phyloP scores from a whole-genome alignment of 2,113 vertebrate genomes.

The Nibea coibor region DNA sequence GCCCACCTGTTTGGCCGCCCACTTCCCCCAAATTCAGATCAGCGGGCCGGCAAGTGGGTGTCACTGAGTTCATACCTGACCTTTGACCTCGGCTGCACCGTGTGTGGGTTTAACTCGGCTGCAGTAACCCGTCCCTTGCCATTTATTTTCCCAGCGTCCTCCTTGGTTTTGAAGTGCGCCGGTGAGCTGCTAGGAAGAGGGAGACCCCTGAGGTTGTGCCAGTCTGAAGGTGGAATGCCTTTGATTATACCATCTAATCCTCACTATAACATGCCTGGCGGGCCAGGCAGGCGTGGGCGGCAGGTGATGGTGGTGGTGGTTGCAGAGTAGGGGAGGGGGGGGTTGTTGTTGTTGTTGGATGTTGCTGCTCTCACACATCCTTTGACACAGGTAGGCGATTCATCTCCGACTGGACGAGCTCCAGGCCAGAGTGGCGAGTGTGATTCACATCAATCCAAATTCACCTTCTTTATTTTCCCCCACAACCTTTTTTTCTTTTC shows the following conservation, averaged over 20 bases:
- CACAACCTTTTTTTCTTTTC: slow-evolving; percentile 54
- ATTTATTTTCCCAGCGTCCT: slow-evolving; percentile 29
- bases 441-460: slow-evolving; percentile 76
- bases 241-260: slow-evolving; percentile 70
- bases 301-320: slow-evolving; percentile 32
- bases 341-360: slow-evolving; percentile 55
- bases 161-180: slow-evolving; percentile 28
- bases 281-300: slow-evolving; percentile 61
- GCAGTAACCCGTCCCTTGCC: neutral
- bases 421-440: slow-evolving; percentile 57
- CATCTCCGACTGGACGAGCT: slow-evolving; percentile 63
- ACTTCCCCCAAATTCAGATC: slow-evolving; percentile 52
- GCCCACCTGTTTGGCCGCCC: slow-evolving; percentile 48
- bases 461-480: slow-evolving; percentile 58
- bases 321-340: neutral
- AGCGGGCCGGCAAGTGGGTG: slow-evolving; percentile 17
- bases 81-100: slow-evolving; percentile 47
- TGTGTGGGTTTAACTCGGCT: slow-evolving; percentile 65
- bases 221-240: slow-evolving; percentile 70
- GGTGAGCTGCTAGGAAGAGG: slow-evolving; percentile 31
- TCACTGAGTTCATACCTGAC: slow-evolving; percentile 45
- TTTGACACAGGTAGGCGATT: slow-evolving; percentile 76
- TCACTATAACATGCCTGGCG: slow-evolving; percentile 34
- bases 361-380: slow-evolving; percentile 56
- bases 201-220: slow-evolving; percentile 57